Evolutionary conservation across 2,113 vertebrate genomes (phyloP), one percentile per base, ranked within the genome.

Genomic region (Parus major): DNA sequence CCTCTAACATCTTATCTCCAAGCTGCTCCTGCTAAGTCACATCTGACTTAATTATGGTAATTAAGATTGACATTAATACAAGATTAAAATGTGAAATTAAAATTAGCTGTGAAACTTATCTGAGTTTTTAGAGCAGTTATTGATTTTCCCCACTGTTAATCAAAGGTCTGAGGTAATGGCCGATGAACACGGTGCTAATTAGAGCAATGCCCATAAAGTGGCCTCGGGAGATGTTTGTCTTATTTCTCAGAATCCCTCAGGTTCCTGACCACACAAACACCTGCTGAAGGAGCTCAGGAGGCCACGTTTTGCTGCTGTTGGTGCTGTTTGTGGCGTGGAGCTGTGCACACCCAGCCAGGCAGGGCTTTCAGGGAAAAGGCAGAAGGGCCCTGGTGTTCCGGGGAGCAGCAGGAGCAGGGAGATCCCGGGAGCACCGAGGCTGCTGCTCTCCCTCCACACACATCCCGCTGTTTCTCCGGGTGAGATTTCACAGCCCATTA

Each of bases 1-100:
- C 49, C 86, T 92, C 56, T n/a, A 87, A 72, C 6, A 2, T 25
- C 92, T 96, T 96, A 94, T 96, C 96, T 95, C 70, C 94, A 36
- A 94, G 91, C 95, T 93, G 81, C 86, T 25, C 46, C 57, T 47
- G n/a, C 87, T 72, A 94, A 94, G 82, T 93, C 96, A 95, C 93
- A 90, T 94, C 96, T 94, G 96, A 96, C 95, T 97, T 97, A 97
- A 97, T 98, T 97, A 97, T 96, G 97, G 96, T 96, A 96, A 98
- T 98, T 98, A 98, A 97, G 93, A 96, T 90, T 97, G 95, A 95
- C 95, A 95, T 97, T 97, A 97, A 98, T 97, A 97, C 96, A 85
- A 96, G 96, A 97, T 97, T 97, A 97, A 97, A 97, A 98, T 82
- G 97, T 96, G 97, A 98, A 98, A 97, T 97, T 94, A 94, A 96